Evolutionary conservation across 2,888 invertebrate genomes (phyloP), one percentile per base, ranked within the genome.

Genomic region (Ormyrus pomaceus): DNA sequence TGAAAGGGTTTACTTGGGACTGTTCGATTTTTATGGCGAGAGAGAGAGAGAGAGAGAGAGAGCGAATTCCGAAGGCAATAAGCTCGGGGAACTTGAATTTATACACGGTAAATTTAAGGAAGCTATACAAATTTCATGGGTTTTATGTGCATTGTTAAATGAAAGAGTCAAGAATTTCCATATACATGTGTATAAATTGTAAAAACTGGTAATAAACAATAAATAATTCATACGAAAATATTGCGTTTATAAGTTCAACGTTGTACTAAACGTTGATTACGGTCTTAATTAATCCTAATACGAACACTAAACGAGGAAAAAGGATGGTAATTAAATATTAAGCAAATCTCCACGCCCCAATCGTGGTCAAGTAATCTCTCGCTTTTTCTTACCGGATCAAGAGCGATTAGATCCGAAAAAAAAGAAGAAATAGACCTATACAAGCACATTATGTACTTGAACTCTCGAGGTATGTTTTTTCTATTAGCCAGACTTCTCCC

Each of bases 11-110:
- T 83, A 62, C 68, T 80, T 74, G 81, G 74, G 82, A 84, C 83
- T 85, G 84, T 87, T 88, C 87, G 87, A 87, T 86, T 86, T 87
- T 85, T 85, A 87, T 85, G 83, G 55, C 11, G 45, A 62, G 66
- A 34, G 34, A 34, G 34, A 19, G 19, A 19, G 1, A n/a, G 45
- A 62, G 66, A 34, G 34, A 34, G 34, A 19, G 19, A 34, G 34
- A 34, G 34, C 34, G 34, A 34, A 34, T 34, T 34, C 34, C 55
- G 66, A 53, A 53, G 6, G 51, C 62, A 72, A 61, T 62, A 62
- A 62, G n/a, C 11, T 4, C 53, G 34, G 3, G 34, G 10, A 10
- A 53, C 48, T 48, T 34, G 4, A 6, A 2, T 11, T n/a, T 19
- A 34, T n/a, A 19, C 11, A 6, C 5, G 53, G 6, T 48, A 9